Evolutionary conservation across 2,888 invertebrate genomes (phyloP).

Genomic region (Aplocera efformata): DNA sequence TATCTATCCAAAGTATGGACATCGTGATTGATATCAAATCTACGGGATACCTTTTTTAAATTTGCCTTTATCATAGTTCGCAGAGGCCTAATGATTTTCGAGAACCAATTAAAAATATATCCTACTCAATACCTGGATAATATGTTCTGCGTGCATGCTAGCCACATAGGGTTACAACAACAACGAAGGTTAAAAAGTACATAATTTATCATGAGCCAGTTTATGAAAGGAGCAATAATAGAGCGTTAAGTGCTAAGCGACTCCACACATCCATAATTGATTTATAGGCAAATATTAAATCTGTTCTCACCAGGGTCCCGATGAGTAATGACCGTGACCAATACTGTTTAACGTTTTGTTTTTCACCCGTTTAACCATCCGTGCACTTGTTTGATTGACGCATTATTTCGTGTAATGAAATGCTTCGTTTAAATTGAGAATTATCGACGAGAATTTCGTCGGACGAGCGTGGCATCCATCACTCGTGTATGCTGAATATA

Average conservation of each 20-base stretch:
- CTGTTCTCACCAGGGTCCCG: constrained; percentile 64
- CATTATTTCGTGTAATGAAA: constrained; percentile 42
- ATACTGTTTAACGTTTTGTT: constrained; percentile 59
- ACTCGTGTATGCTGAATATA: constrained; percentile 59
- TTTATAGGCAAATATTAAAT: constrained; percentile 78
- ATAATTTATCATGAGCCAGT: constrained; percentile 18
- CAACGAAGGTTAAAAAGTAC: constrained; percentile 9
- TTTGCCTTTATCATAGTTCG: no score
- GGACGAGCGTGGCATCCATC: constrained; percentile 54
- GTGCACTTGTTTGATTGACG: constrained; percentile 60
- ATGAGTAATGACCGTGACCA: constrained; percentile 64
- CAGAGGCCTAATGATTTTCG: no score
- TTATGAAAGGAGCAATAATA: constrained; percentile 61
- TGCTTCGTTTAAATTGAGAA: constrained; percentile 14
- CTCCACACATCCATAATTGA: constrained; percentile 67
- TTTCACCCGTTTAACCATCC: constrained; percentile 54
- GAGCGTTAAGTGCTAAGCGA: constrained; percentile 60
- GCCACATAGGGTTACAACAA: background rate
- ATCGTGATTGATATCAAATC: no score
- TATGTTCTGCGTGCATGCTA: constrained; percentile 1
- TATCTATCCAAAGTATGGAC: no score
- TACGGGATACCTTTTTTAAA: no score
- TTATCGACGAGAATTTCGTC: constrained; percentile 33
- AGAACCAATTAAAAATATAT: no score
- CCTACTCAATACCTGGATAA: background rate